Conservation (phyloP, 2,888 invertebrate species). For the Clistopyga incitator region DNA sequence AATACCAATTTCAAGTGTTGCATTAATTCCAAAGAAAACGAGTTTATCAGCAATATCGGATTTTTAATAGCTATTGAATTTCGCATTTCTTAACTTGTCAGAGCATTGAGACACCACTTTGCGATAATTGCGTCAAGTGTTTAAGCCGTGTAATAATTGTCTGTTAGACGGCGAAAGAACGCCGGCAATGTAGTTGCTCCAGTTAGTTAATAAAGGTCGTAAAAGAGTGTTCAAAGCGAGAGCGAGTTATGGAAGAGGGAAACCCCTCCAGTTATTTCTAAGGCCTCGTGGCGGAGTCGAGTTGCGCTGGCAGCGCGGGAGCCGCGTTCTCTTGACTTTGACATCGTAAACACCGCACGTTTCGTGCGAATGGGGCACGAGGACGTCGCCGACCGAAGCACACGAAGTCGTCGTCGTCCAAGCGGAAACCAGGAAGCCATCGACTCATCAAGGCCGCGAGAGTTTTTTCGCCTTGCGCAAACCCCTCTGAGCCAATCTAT, state of each 20-base stretch:
- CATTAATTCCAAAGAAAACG: background rate
- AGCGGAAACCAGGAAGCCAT: conserved; percentile 79
- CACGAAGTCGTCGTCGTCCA: conserved; percentile 66
- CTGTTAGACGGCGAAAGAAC: conserved; percentile 3
- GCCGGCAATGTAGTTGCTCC: conserved; percentile 42
- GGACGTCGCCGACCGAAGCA: conserved; percentile 70
- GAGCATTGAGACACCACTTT: background rate
- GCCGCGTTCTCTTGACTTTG: conserved; percentile 80
- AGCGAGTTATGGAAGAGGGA: conserved; percentile 33
- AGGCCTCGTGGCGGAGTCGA: conserved; percentile 29
- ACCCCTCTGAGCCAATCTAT: conserved; percentile 28
- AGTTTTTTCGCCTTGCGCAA: conserved; percentile 56
- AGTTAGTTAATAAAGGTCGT: conserved; percentile 50
- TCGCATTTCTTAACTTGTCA: background rate
- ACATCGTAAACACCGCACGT: conserved; percentile 71
- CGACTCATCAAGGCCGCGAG: conserved; percentile 72
- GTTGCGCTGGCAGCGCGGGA: conserved; percentile 6
- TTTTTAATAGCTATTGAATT: background rate
- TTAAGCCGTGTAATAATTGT: conserved; percentile 8
- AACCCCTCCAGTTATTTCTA: conserved; percentile 31
- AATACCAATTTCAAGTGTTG: background rate
- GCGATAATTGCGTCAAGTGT: conserved; percentile 14
- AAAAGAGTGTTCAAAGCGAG: conserved; percentile 43
- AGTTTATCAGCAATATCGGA: background rate
- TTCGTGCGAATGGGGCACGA: conserved; percentile 77